phyloP scores from a whole-genome alignment of 1,140 invertebrate species.

The Metaphire vulgaris region DNA sequence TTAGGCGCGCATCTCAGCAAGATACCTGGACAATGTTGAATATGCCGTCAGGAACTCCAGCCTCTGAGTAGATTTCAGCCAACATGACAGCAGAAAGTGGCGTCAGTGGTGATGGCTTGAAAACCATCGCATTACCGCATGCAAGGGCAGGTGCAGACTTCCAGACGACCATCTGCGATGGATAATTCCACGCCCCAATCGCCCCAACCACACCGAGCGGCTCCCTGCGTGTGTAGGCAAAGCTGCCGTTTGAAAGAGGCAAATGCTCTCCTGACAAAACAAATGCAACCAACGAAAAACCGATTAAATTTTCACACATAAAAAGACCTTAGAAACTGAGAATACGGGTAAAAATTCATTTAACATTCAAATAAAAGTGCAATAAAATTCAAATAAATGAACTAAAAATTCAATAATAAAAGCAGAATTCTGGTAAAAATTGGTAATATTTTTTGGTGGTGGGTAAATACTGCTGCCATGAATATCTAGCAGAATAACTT shows the following conservation, averaged over 20 bases:
- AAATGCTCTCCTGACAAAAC: slow-evolving; percentile 47
- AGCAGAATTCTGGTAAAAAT: too few species aligned
- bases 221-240: slow-evolving; percentile 54
- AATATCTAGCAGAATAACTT: too few species aligned
- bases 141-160: slow-evolving; percentile 56
- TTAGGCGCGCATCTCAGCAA: background rate
- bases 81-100: slow-evolving; percentile 56
- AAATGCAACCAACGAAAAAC: background rate
- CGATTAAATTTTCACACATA: background rate
- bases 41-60: slow-evolving; percentile 56
- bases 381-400: too few species aligned
- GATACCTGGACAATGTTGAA: slow-evolving; percentile 58
- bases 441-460: too few species aligned
- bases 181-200: slow-evolving; percentile 60
- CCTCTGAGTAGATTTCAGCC: slow-evolving; percentile 55
- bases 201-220: slow-evolving; percentile 57
- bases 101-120: slow-evolving; percentile 57
- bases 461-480: too few species aligned
- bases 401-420: too few species aligned
- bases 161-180: slow-evolving; percentile 57
- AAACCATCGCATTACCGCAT: slow-evolving; percentile 57
- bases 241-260: slow-evolving; percentile 45
- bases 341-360: too few species aligned
- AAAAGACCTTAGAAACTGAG: too few species aligned
- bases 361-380: too few species aligned